A percentile compares a stretch with the other conserved stretches of the same genome.
phyloP scores from a whole-genome alignment of 2,888 invertebrate species.

The Tortricodes alternella region DNA sequence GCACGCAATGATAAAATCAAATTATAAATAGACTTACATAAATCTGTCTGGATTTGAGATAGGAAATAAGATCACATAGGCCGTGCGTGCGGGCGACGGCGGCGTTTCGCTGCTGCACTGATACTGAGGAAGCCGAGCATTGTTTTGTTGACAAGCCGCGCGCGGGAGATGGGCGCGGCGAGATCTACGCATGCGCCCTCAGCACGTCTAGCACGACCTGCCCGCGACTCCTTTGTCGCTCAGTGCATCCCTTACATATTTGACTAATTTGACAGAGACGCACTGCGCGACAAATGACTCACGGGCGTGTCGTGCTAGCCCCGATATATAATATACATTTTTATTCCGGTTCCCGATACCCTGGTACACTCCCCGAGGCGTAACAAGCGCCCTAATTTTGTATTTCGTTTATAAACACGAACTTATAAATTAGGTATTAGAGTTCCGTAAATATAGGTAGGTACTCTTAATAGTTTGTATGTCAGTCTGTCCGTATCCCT shows the following conservation, averaged over 20 bases:
- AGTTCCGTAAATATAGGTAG: no score
- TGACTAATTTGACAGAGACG: no score
- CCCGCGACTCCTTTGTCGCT: no score
- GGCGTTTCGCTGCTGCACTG: slow-evolving; percentile 57
- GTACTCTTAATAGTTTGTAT: no score
- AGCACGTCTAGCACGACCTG: no score
- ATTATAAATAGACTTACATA: slow-evolving; percentile 53
- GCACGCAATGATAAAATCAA: slow-evolving; percentile 22
- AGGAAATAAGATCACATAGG: slow-evolving; percentile 61
- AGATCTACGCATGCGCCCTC: slow-evolving; percentile 43
- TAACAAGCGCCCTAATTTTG: slow-evolving; percentile 19
- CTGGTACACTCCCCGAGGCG: slow-evolving; percentile 12
- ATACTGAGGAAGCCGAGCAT: slow-evolving; percentile 54
- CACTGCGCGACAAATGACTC: no score
- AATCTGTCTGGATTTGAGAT: slow-evolving; percentile 49
- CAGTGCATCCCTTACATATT: no score
- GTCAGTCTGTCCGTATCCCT: no score
- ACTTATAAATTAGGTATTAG: no score
- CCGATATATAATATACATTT: background rate
- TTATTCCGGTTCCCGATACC: slow-evolving; percentile 3
- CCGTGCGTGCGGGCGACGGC: slow-evolving; percentile 41
- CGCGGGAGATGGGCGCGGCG: slow-evolving; percentile 43
- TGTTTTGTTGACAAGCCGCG: slow-evolving; percentile 51
- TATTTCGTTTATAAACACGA: slow-evolving; percentile 19
- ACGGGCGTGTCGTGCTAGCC: no score